These are phyloP conservation scores for Hozukius guyotensis DNA, from an alignment of 2,797 vertebrate species.

Conservation along the genomic window DNA sequence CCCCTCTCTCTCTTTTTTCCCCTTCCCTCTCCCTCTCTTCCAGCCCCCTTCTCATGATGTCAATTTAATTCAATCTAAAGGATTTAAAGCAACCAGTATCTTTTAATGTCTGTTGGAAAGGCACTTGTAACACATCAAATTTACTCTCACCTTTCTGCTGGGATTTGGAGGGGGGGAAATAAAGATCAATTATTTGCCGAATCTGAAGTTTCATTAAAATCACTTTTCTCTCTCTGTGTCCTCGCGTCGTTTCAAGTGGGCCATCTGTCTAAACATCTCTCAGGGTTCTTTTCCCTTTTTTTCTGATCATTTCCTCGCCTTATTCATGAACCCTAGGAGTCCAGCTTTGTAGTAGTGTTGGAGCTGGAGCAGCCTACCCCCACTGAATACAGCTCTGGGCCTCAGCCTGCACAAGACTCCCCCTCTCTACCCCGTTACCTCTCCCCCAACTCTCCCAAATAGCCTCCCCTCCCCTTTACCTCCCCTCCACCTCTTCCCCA, in stretches of 20 bases:
- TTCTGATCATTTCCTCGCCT: conserved; percentile 99
- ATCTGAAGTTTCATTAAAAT: conserved; percentile 99
- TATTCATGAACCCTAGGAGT: conserved; percentile 99
- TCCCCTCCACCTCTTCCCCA: conserved; percentile 64
- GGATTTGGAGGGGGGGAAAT: conserved; percentile 72
- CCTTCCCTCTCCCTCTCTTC: conserved; percentile 80
- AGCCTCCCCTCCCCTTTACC: conserved; percentile 56
- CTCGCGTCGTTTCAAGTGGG: conserved; percentile 97
- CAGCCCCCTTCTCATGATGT: conserved; percentile 76
- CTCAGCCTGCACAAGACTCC: conserved; percentile 89
- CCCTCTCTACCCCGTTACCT: conserved; percentile 54
- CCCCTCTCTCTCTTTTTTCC: conserved; percentile 73
- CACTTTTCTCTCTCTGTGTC: conserved; percentile 86
- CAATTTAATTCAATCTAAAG: conserved; percentile 83
- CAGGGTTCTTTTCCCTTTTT: conserved; percentile 92
- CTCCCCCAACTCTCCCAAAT: conserved; percentile 69
- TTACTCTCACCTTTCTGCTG: conserved; percentile 85
- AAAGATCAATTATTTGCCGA: conserved; percentile 93
- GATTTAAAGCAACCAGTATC: conserved; percentile 74
- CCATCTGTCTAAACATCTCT: conserved; percentile 99
- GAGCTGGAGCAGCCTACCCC: conserved; percentile 92
- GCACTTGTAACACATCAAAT: conserved; percentile 83
- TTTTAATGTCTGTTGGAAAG: conserved; percentile 80
- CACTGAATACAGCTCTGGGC: conserved; percentile 90
- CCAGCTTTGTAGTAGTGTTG: conserved; percentile 98